Conservation (phyloP, 2,888 invertebrate genomes). For the Acleris sparsana region DNA sequence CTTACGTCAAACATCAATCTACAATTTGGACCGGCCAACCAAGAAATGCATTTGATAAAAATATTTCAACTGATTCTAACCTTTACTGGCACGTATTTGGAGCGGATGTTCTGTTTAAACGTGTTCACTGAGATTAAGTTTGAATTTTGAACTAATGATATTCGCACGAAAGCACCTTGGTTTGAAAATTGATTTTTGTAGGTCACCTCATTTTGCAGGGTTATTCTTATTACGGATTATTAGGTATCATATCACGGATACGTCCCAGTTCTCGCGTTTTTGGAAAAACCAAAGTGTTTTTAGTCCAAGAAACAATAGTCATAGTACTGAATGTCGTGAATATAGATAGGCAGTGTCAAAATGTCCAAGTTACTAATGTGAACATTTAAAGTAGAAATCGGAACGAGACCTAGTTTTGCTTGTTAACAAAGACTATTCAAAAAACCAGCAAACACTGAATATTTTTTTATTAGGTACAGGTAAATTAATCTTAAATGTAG, state of each 20-base stretch:
- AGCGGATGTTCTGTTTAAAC: constrained; percentile 8
- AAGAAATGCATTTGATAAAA: constrained; percentile 41
- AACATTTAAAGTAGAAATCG: constrained; percentile 1
- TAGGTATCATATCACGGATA: constrained; percentile 45
- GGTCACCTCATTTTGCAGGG: constrained; percentile 61
- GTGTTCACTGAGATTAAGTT: constrained; percentile 29
- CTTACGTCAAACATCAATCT: constrained; percentile 63
- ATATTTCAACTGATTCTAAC: constrained; percentile 34
- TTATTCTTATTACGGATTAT: constrained; percentile 51
- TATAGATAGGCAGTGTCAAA: constrained; percentile 25
- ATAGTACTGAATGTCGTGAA: constrained; percentile 18
- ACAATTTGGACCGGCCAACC: constrained; percentile 43
- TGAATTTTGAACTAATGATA: constrained; percentile 35
- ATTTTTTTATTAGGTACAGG: no score
- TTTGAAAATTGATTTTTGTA: constrained; percentile 49
- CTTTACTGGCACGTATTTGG: constrained; percentile 23
- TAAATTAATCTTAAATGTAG: no score
- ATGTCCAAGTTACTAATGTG: constrained; percentile 28
- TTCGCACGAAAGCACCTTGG: constrained; percentile 40
- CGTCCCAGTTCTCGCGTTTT: constrained; percentile 30
- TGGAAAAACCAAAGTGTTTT: constrained; percentile 22
- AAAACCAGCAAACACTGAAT: not conserved
- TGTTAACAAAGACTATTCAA: constrained; percentile 6
- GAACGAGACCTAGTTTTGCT: constrained; percentile 4
- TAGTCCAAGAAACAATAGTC: constrained; percentile 20